These are phyloP conservation scores for Ptychochromis oligacanthus DNA, from an alignment of 2,113 vertebrate genomes.

Conservation along the genomic window DNA sequence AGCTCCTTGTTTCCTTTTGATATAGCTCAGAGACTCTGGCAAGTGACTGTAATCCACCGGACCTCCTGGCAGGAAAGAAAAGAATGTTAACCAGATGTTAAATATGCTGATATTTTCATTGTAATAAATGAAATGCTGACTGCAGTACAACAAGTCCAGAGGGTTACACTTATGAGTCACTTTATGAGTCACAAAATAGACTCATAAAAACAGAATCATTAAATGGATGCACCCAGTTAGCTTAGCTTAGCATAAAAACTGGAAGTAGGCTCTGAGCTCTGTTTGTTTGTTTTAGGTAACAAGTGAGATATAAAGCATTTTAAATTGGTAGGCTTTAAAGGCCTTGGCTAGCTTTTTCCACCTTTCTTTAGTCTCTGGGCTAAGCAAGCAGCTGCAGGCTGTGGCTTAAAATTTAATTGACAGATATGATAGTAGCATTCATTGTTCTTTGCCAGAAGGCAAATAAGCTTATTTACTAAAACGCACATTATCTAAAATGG, in stretches of 20 bases:
- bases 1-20: slow-evolving; percentile 85
- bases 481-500: too few relatives aligned
- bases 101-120: not conserved
- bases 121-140: not conserved
- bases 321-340: not conserved
- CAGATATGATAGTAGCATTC: too few relatives aligned
- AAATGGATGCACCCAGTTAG: not conserved
- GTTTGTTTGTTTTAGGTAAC: not conserved
- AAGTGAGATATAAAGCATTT: not conserved
- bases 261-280: not conserved
- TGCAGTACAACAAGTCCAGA: not conserved
- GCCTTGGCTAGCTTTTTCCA: not conserved
- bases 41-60: slow-evolving; percentile 77
- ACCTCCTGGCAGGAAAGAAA: slow-evolving; percentile 54
- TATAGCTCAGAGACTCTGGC: slow-evolving; percentile 85
- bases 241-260: not conserved
- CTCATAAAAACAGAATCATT: not conserved
- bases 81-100: not conserved
- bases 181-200: too few relatives aligned
- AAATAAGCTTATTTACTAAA: too few relatives aligned
- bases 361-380: not conserved
- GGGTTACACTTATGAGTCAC: not conserved
- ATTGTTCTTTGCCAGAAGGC: too few relatives aligned
- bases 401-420: too few relatives aligned
- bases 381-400: too few relatives aligned